Percentiles rank a stretch among this genome's conserved stretches.
phyloP scores from a whole-genome alignment of 2,888 invertebrate species.

The Arctia plantaginis region DNA sequence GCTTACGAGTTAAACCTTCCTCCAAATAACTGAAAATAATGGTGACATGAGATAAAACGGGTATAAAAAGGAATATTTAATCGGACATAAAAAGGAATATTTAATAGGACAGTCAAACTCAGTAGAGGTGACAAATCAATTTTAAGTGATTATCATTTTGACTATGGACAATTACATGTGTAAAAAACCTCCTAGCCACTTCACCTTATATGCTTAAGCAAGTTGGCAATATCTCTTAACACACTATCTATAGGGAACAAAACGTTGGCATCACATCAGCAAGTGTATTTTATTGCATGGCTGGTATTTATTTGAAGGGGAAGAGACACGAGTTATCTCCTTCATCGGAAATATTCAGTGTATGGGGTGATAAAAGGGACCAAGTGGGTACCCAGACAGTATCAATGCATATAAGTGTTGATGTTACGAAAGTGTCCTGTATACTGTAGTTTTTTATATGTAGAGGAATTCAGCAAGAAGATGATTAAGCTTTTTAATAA shows the following conservation, averaged over 20 bases:
- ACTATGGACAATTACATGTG: no score
- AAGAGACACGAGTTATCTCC: slow-evolving; percentile 7
- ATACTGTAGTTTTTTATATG: background rate
- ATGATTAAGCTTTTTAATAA: background rate
- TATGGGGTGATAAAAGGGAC: background rate
- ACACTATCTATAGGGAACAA: background rate
- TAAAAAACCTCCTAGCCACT: background rate
- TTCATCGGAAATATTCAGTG: background rate
- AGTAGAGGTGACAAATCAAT: no score
- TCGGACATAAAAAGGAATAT: no score
- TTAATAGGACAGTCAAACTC: no score
- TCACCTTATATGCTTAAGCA: background rate
- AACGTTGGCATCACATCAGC: background rate
- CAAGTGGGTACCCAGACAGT: background rate
- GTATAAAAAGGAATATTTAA: no score
- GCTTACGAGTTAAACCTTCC: background rate
- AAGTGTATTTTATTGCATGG: background rate
- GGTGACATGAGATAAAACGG: no score
- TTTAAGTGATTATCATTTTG: no score
- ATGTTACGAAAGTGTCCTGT: background rate
- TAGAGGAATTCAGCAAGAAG: no score
- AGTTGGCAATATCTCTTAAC: background rate
- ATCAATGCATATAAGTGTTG: background rate
- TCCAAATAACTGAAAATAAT: background rate
- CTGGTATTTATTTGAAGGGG: background rate